Base-by-base conservation (phyloP, 2,888 invertebrate species). In the Euzophera pinguis region DNA sequence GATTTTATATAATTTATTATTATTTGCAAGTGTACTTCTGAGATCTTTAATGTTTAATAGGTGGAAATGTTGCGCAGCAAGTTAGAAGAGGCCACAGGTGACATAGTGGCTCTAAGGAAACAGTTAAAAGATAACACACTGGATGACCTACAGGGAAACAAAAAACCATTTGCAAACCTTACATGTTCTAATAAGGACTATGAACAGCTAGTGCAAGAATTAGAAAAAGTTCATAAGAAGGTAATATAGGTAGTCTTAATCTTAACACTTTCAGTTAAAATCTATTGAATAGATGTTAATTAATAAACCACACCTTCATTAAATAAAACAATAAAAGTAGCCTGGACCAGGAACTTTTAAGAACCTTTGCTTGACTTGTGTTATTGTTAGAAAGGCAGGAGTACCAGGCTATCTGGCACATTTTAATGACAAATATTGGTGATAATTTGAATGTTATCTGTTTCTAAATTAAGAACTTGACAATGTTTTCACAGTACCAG, bases 41-140 rank as follows among this genome's bases (percentile, higher is more conserved):
- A 22, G 22, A 22, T 22, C 22, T 5, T 22, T 22, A 3, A 22
- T 22, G 5, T 5, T 22, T 22, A 22, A n/a, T 32, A 90, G 91
- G 92, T 94, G 9, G 95, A 95, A 72, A 92, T 93, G 9, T 76
- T 96, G 49, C 92, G 92, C 63, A 94, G 94, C 69, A 95, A 95
- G 69, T 83, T 96, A 32, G 90, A 91, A 7, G 95, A 95, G 67
- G 91, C 94, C 16, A 91, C 92, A 59, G 93, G 93, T n/a, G 95
- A 95, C 66, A 93, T 94, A 56, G 88, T 92, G 67, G 92, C 92
- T 34, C 69, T 94, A n/a, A 87, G 94, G 47, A 89, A 89, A 67
- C 81, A 88, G 62, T 57, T 86, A 56, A 73, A 61, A 32, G 73
- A 74, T 2, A 58, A 54, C 16, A 39, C 56, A 3, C 47, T 53